phyloP scores from a whole-genome alignment of 2,797 vertebrate genomes.

The Eospalax fontanierii region DNA sequence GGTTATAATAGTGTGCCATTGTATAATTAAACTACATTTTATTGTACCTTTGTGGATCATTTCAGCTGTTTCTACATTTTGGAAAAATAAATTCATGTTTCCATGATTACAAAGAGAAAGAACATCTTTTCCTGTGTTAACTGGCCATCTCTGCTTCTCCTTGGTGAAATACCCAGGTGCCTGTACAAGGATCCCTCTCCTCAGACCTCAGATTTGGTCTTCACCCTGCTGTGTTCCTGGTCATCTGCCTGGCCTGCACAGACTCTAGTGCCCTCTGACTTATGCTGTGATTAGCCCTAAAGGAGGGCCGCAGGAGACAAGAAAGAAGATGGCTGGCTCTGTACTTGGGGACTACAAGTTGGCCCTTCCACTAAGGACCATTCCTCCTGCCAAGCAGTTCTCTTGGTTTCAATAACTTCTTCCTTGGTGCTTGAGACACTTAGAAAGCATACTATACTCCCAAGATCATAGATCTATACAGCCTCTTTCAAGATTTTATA shows the following conservation, averaged over 20 bases:
- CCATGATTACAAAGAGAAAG: neutral
- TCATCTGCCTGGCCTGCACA: neutral
- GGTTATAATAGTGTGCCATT: neutral
- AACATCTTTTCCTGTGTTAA: neutral
- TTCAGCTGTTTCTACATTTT: neutral
- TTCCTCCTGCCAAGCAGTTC: neutral
- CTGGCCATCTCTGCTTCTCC: neutral
- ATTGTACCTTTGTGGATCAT: neutral
- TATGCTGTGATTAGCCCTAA: neutral
- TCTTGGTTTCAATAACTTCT: neutral
- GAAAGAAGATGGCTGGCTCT: no score
- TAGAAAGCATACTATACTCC: neutral
- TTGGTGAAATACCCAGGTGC: neutral
- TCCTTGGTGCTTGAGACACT: neutral
- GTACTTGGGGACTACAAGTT: neutral
- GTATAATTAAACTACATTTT: neutral
- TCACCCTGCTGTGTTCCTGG: neutral
- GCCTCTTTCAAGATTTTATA: slow-evolving; percentile 19
- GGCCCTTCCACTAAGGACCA: neutral
- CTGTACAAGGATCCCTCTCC: neutral
- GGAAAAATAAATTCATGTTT: neutral
- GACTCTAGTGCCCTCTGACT: neutral
- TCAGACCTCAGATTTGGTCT: slow-evolving; percentile 5
- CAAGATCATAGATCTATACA: neutral
- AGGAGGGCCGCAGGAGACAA: no score